Percentiles rank a stretch among this genome's conserved stretches.
phyloP scores from a whole-genome alignment of 2,888 invertebrate genomes.

The Melinopterus prodromus region DNA sequence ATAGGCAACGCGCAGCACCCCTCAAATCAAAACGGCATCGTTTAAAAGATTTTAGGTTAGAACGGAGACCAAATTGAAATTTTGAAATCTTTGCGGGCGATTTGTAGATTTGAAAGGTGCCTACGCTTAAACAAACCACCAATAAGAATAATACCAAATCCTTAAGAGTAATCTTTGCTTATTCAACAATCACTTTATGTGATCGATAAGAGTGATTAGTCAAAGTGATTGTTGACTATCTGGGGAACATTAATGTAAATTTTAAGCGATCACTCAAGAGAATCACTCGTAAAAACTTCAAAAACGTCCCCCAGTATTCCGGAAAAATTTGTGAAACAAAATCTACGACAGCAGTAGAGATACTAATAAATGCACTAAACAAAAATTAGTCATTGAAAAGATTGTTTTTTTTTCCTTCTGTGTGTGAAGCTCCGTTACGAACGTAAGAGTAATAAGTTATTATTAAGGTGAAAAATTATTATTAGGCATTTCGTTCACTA shows the following conservation, averaged over 20 bases:
- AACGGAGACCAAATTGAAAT: too few species aligned
- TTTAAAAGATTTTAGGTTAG: neutral
- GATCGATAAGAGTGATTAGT: neutral
- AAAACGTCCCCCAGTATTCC: neutral
- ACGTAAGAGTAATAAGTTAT: neutral
- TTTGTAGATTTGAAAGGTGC: neutral
- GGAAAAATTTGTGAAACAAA: neutral
- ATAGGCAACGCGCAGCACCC: neutral
- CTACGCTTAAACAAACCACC: neutral
- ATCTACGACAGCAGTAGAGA: neutral
- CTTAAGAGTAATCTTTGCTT: neutral
- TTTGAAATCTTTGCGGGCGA: neutral
- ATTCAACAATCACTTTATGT: neutral
- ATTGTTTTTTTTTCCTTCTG: neutral
- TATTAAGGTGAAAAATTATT: constrained; percentile 26
- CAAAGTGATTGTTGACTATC: neutral
- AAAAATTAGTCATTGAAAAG: neutral
- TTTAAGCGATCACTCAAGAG: neutral
- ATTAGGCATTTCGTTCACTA: constrained; percentile 45
- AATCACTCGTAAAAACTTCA: too few species aligned
- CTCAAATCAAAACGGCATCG: neutral
- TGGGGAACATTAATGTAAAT: neutral
- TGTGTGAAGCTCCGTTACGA: neutral
- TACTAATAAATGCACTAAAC: neutral
- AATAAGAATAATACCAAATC: neutral